Conservation (phyloP, 1,140 invertebrate species). For the Temnothorax longispinosus region DNA sequence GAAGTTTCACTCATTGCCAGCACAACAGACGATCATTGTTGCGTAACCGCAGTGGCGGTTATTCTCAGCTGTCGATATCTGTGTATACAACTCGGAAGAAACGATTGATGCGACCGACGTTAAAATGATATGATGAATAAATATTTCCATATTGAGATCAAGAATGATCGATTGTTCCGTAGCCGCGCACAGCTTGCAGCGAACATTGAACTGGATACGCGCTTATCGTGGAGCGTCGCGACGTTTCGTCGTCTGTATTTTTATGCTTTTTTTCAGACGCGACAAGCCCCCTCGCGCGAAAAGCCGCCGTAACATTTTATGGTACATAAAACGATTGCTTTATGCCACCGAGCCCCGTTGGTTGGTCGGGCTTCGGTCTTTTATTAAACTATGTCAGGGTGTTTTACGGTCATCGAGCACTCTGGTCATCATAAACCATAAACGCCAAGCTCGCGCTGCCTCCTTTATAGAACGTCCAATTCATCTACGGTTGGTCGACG, state of each 20-base stretch:
- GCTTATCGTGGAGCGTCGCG: background rate
- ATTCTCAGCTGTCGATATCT: background rate
- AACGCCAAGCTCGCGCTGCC: constrained; percentile 6
- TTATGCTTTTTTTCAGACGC: constrained; percentile 7
- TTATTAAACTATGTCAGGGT: constrained; percentile 78
- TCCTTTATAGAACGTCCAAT: constrained; percentile 28
- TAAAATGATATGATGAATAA: constrained; percentile 2
- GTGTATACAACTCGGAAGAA: background rate
- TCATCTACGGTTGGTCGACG: constrained; percentile 26
- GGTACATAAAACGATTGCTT: constrained; percentile 77
- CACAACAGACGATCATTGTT: background rate
- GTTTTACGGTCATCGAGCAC: constrained; percentile 78
- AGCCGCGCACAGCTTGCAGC: background rate
- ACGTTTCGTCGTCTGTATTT: constrained; percentile 40
- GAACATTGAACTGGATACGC: background rate
- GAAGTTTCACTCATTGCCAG: constrained; percentile 3
- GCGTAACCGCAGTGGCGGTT: constrained; percentile 11
- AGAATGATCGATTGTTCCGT: background rate
- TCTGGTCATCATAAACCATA: constrained; percentile 44
- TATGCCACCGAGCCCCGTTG: constrained; percentile 65
- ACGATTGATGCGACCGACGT: background rate
- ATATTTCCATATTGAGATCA: constrained; percentile 29
- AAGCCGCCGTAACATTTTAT: constrained; percentile 72
- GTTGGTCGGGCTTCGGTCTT: constrained; percentile 62
- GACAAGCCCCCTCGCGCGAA: constrained; percentile 37